phyloP scores from a whole-genome alignment of 2,797 vertebrate species.

The Trematomus bernacchii region DNA sequence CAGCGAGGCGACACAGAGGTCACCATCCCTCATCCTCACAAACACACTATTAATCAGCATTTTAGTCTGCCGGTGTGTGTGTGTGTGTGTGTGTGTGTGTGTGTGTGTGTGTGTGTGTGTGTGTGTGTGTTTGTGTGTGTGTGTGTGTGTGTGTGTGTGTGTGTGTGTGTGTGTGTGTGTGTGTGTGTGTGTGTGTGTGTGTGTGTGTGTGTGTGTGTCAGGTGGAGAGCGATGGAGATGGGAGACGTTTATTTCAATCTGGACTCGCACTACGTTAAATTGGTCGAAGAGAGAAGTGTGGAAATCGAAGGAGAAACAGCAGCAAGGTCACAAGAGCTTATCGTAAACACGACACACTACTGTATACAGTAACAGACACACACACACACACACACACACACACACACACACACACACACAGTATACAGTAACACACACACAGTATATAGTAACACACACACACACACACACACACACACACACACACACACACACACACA shows the following conservation, averaged over 20 bases:
- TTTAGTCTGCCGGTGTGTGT: slow-evolving; percentile 41
- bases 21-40: slow-evolving; percentile 64
- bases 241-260: slow-evolving; percentile 48
- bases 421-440: too few species aligned
- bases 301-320: slow-evolving; percentile 45
- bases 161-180: background rate
- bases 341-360: background rate
- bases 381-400: slow-evolving; percentile 7
- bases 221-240: slow-evolving; percentile 10
- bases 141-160: slow-evolving; percentile 5
- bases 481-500: slow-evolving; percentile 19
- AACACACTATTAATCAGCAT: slow-evolving; percentile 61
- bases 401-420: too few species aligned
- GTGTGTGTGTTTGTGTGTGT: background rate
- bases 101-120: slow-evolving; percentile 2
- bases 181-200: too few species aligned
- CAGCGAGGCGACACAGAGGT: slow-evolving; percentile 73
- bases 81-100: slow-evolving; percentile 5
- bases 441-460: too few species aligned
- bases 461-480: background rate
- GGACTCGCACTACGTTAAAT: slow-evolving; percentile 42
- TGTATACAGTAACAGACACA: slow-evolving; percentile 5
- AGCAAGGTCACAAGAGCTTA: slow-evolving; percentile 57
- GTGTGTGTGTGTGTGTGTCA: slow-evolving; percentile 13
- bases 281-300: slow-evolving; percentile 44